phyloP scores from a whole-genome alignment of 2,797 vertebrate species.

The Karalla daura region DNA sequence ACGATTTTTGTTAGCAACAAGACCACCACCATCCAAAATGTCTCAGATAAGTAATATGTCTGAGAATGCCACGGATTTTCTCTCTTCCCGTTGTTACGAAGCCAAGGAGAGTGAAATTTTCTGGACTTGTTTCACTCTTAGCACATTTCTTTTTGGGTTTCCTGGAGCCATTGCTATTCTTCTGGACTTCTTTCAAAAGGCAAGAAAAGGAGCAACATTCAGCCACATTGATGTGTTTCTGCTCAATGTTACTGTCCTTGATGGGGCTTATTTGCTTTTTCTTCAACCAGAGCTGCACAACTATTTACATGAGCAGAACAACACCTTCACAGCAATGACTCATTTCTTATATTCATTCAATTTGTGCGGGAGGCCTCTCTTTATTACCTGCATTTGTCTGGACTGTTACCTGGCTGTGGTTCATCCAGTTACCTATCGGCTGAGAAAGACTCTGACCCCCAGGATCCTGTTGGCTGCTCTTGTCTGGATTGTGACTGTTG shows the following conservation, averaged over 20 bases:
- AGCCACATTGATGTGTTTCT: conserved; percentile 1
- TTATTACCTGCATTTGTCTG: conserved; percentile 23
- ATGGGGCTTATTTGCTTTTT: background rate
- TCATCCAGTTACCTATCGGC: conserved; percentile 42
- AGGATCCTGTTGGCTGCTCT: background rate
- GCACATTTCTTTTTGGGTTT: conserved; percentile 1
- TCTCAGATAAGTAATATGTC: background rate
- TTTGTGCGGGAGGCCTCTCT: conserved; percentile 37
- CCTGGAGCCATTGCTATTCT: conserved; percentile 4
- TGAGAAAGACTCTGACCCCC: conserved; percentile 16
- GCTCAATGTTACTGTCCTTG: background rate
- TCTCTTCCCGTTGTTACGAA: rapidly evolving
- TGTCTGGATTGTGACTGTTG: conserved; percentile 9
- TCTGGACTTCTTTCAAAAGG: conserved; percentile 3
- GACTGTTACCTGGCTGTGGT: conserved; percentile 65
- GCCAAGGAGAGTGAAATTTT: rapidly evolving
- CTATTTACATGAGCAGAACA: background rate
- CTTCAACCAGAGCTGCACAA: background rate
- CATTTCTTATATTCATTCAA: conserved; percentile 2
- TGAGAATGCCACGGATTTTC: background rate
- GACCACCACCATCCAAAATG: background rate
- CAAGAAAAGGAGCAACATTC: conserved; percentile 5
- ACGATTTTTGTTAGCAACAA: background rate
- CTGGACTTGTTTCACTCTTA: background rate
- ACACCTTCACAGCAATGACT: rapidly evolving